phyloP scores from a whole-genome alignment of 2,888 invertebrate genomes.

The Apoda limacodes region DNA sequence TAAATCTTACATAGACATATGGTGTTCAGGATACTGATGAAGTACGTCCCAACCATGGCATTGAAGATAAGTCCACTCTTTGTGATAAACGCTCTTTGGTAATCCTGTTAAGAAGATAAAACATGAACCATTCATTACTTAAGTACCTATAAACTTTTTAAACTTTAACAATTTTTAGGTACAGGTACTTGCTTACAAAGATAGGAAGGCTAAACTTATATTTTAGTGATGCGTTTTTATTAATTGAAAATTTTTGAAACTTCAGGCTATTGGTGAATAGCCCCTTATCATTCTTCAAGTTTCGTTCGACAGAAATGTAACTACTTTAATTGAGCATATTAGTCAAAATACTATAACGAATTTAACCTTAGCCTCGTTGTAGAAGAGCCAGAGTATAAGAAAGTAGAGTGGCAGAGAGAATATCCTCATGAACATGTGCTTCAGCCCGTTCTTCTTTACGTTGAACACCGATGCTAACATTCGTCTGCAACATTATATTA shows the following conservation, averaged over 20 bases:
- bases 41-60: slow-evolving; percentile 75
- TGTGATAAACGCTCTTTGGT: slow-evolving; percentile 77
- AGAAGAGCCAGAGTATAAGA: slow-evolving; percentile 83
- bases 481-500: slow-evolving; percentile 69
- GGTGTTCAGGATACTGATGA: slow-evolving; percentile 76
- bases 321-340: too few relatives aligned
- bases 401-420: slow-evolving; percentile 82
- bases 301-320: too few relatives aligned
- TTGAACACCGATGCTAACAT: slow-evolving; percentile 83
- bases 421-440: slow-evolving; percentile 80
- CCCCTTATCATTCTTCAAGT: too few relatives aligned
- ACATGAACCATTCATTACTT: too few relatives aligned
- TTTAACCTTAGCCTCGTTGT: slow-evolving; percentile 72
- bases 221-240: too few relatives aligned
- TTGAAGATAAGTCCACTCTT: slow-evolving; percentile 79
- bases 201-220: too few relatives aligned
- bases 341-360: not conserved
- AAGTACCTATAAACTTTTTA: too few relatives aligned
- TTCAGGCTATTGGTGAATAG: too few relatives aligned
- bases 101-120: slow-evolving; percentile 70
- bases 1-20: slow-evolving; percentile 74
- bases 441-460: slow-evolving; percentile 79
- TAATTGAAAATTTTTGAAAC: too few relatives aligned
- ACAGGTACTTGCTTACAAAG: too few relatives aligned
- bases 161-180: too few relatives aligned